Evolutionary conservation across 1,140 invertebrate genomes (phyloP).

Genomic region (Anagrus nilaparvatae): DNA sequence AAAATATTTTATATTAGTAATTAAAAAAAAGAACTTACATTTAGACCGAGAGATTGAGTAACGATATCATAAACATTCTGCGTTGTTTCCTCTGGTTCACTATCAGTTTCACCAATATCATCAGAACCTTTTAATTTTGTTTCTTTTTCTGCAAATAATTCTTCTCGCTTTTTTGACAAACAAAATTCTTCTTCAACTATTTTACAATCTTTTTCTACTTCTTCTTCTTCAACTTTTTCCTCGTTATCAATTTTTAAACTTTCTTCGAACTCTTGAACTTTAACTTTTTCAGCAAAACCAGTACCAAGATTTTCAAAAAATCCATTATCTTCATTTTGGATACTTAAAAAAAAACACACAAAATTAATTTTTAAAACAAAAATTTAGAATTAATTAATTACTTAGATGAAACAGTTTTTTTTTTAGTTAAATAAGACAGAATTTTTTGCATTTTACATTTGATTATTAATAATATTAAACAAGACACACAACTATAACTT

Average conservation of each 20-base stretch:
- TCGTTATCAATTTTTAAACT: slow-evolving; percentile 25
- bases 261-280: slow-evolving; percentile 27
- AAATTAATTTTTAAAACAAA: too few species aligned
- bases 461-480: too few species aligned
- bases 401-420: too few species aligned
- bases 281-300: slow-evolving; percentile 52
- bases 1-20: not conserved
- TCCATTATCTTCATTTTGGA: slow-evolving; percentile 65
- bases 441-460: too few species aligned
- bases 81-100: slow-evolving; percentile 48
- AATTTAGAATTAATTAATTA: too few species aligned
- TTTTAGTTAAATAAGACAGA: too few species aligned
- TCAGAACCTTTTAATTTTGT: too few species aligned
- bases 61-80: slow-evolving; percentile 41
- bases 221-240: slow-evolving; percentile 32
- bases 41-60: slow-evolving; percentile 53
- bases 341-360: too few species aligned
- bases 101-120: slow-evolving; percentile 43
- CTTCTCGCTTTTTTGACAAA: slow-evolving; percentile 5
- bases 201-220: not conserved
- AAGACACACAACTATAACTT: too few species aligned
- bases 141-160: slow-evolving; percentile 11
- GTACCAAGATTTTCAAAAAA: slow-evolving; percentile 74
- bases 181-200: slow-evolving; percentile 3
- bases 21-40: slow-evolving; percentile 65